Percentiles rank a stretch among this genome's conserved stretches.
Evolutionary conservation across 2,113 vertebrate species (phyloP).

Genomic region (Anolis sagrei): DNA sequence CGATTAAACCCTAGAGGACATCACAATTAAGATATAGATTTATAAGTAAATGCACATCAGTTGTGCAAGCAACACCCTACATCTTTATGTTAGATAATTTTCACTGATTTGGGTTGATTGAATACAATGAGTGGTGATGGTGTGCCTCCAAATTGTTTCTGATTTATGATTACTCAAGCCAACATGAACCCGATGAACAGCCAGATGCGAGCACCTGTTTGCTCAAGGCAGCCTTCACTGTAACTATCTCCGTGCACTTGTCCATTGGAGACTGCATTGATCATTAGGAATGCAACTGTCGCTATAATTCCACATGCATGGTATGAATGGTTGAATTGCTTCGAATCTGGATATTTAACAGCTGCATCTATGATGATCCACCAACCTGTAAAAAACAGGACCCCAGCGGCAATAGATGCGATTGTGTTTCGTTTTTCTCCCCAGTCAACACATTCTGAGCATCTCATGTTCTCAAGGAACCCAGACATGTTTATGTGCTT

Average conservation of each 20-base stretch:
- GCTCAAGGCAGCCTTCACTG: conserved; percentile 96
- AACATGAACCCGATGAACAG: conserved; percentile 97
- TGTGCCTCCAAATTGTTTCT: too few relatives aligned
- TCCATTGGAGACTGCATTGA: conserved; percentile 97
- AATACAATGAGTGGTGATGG: not conserved
- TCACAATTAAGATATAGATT: not conserved
- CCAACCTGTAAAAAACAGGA: conserved; percentile 98
- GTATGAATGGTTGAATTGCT: conserved; percentile 92
- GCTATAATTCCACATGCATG: conserved; percentile 97
- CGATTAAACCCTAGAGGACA: not conserved
- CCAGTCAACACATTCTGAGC: conserved; percentile 97
- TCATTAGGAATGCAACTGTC: conserved; percentile 97
- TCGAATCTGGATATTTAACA: conserved; percentile 86
- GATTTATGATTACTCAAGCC: conserved; percentile 63
- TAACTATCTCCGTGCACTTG: conserved; percentile 97
- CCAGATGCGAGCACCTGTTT: conserved; percentile 96
- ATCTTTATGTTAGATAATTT: not conserved
- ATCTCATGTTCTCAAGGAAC: conserved; percentile 91
- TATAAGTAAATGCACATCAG: not conserved
- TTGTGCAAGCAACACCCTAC: not conserved
- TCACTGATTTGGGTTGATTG: not conserved
- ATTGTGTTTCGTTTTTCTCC: conserved; percentile 93
- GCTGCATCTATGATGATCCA: conserved; percentile 99
- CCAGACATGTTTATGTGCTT: conserved; percentile 87
- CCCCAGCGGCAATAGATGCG: conserved; percentile 91